Evolutionary conservation across 2,797 vertebrate genomes (phyloP), one percentile per base, ranked within the genome.

Genomic region (Acanthurus lineatus): DNA sequence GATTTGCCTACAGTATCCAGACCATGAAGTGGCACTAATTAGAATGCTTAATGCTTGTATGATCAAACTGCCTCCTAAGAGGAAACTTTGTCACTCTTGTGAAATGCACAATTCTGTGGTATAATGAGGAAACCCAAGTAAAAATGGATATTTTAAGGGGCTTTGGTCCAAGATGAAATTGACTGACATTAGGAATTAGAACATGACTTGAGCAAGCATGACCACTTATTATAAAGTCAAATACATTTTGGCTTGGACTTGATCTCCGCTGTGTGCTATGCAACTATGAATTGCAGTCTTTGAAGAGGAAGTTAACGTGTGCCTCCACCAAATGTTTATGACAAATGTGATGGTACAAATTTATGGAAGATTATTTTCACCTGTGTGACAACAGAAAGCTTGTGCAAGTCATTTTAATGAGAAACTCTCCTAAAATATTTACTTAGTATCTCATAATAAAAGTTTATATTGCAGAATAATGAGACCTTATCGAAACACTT

Each of bases 271-370:
- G 79, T 79, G 86, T 82, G 86, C 91, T 94, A 92, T 93, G 93
- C 92, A 92, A 92, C 72, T 75, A 45, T 64, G 25, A 82, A 82
- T 64, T 85, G 79, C 86, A 88, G 81, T 83, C 78, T 71, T 20
- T 76, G 73, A 86, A 81, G 73, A 75, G 65, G 48, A 82, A 54
- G 78, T 57, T 74, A 76, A 60, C 53, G 87, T 76, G 77, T 83
- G 82, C 79, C 87, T 91, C 87, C 65, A 48, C 72, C 57, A 85
- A 79, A 85, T 75, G 69, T 76, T 76, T 65, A 51, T 79, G 79
- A 87, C 76, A 79, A 81, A 70, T 72, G 79, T 65, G 80, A 92
- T 89, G 91, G 91, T 92, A 89, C 90, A 84, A 82, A 63, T 9
- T 40, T 40, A 40, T 40, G 40, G 40, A 40, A 40, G 40, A 8